Percentiles rank a stretch among this genome's conserved stretches.
These are phyloP conservation scores for Eudasyphora cyanicolor DNA, from an alignment of 2,888 invertebrate genomes.

Conservation along the genomic window DNA sequence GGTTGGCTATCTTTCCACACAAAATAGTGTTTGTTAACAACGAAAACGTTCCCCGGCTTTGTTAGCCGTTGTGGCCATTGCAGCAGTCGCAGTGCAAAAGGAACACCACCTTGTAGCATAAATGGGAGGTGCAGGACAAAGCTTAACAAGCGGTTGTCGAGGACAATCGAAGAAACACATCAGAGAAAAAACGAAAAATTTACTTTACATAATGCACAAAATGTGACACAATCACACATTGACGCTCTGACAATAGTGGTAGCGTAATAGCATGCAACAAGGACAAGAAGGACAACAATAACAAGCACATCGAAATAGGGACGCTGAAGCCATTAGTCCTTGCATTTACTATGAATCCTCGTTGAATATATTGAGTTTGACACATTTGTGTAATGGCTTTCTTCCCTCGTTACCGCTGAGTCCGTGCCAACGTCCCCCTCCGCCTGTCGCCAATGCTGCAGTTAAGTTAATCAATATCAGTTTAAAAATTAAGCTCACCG, in stretches of 20 bases:
- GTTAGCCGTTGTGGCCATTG: too few species aligned
- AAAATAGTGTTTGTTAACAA: slow-evolving; percentile 29
- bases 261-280: neutral
- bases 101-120: neutral
- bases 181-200: slow-evolving; percentile 40
- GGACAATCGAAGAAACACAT: neutral
- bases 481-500: neutral
- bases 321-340: neutral
- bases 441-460: neutral
- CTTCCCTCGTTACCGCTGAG: too few species aligned
- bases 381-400: neutral
- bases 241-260: neutral
- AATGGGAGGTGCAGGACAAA: neutral
- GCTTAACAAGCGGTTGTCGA: slow-evolving; percentile 33
- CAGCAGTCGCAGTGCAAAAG: neutral
- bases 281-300: too few species aligned
- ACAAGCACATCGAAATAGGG: neutral
- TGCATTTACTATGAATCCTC: neutral
- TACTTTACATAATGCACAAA: slow-evolving; percentile 28
- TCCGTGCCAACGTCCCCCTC: too few species aligned
- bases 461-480: neutral
- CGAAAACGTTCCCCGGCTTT: too few species aligned
- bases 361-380: neutral
- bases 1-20: slow-evolving; percentile 40
- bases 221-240: slow-evolving; percentile 56